Percentiles rank a stretch among this genome's conserved stretches.
Evolutionary conservation across 2,888 invertebrate genomes (phyloP).

Genomic region (Caenorhabditis plicata): DNA sequence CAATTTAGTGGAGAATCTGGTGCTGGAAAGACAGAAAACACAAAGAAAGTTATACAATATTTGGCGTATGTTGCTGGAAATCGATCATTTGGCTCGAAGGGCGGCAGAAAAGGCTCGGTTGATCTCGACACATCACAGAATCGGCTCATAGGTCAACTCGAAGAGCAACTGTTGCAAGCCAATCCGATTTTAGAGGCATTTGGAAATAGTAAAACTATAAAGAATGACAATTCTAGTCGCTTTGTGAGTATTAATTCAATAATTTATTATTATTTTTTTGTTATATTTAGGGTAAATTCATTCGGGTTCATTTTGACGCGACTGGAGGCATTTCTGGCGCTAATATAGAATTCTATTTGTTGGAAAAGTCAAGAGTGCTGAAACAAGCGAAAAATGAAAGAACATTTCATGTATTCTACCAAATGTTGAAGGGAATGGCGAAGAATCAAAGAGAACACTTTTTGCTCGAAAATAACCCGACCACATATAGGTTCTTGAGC

Average conservation of each 20-base stretch:
- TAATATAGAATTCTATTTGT: slow-evolving; percentile 96
- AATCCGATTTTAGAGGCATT: slow-evolving; percentile 99
- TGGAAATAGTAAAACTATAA: slow-evolving; percentile 99
- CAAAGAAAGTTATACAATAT: slow-evolving; percentile 99
- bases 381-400: slow-evolving; percentile 95
- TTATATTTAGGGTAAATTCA: slow-evolving; percentile 83
- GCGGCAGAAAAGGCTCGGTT: slow-evolving; percentile 11
- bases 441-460: slow-evolving; percentile 69
- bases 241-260: slow-evolving; percentile 79
- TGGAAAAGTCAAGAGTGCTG: slow-evolving; percentile 98
- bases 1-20: slow-evolving; percentile 84
- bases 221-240: slow-evolving; percentile 99
- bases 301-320: slow-evolving; percentile 98
- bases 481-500: slow-evolving; percentile 86
- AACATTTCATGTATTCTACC: slow-evolving; percentile 99
- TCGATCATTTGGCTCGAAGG: slow-evolving; percentile 14
- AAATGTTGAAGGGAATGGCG: slow-evolving; percentile 86
- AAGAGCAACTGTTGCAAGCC: slow-evolving; percentile 96
- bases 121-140: slow-evolving; percentile 36
- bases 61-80: slow-evolving; percentile 96
- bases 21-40: slow-evolving; percentile 99
- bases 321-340: slow-evolving; percentile 98
- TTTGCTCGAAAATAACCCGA: slow-evolving; percentile 88
- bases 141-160: slow-evolving; percentile 79
- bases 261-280: too few relatives aligned